Evolutionary conservation across 2,888 invertebrate genomes (phyloP).

Genomic region (Ernsta delagoae): DNA sequence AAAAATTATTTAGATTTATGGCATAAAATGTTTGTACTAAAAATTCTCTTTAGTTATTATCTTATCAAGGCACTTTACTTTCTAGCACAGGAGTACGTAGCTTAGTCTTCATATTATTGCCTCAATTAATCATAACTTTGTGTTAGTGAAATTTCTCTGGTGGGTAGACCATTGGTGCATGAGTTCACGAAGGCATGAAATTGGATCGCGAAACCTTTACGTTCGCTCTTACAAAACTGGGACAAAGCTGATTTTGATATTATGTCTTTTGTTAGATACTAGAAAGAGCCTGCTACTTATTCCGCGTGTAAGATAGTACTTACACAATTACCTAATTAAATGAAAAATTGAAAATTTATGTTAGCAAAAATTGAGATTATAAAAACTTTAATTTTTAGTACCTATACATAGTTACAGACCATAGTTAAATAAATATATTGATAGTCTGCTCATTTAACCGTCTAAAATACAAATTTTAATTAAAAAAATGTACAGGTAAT

Average conservation of each 20-base stretch:
- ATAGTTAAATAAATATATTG: too few species aligned
- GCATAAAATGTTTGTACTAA: too few species aligned
- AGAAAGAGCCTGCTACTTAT: constrained; percentile 22
- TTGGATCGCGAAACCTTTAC: constrained; percentile 74
- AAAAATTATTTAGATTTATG: too few species aligned
- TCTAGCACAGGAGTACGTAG: constrained; percentile 59
- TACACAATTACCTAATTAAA: too few species aligned
- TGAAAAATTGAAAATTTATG: too few species aligned
- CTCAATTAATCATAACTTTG: constrained; percentile 84
- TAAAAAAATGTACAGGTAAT: too few species aligned
- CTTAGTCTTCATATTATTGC: constrained; percentile 75
- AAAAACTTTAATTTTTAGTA: too few species aligned
- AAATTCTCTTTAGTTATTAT: constrained; percentile 42
- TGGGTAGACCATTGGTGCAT: constrained; percentile 75
- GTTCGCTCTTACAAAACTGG: constrained; percentile 66
- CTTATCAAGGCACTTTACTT: constrained; percentile 44
- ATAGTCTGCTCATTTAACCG: too few species aligned
- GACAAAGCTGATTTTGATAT: constrained; percentile 66
- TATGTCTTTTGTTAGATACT: constrained; percentile 44
- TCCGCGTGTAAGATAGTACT: background rate
- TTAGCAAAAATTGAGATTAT: too few species aligned
- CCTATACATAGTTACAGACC: too few species aligned
- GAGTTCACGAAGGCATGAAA: constrained; percentile 81
- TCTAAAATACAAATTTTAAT: too few species aligned
- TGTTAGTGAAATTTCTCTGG: constrained; percentile 80